These are phyloP conservation scores for Gobio occitaniae DNA, from an alignment of 2,797 vertebrate genomes.

Conservation along the genomic window DNA sequence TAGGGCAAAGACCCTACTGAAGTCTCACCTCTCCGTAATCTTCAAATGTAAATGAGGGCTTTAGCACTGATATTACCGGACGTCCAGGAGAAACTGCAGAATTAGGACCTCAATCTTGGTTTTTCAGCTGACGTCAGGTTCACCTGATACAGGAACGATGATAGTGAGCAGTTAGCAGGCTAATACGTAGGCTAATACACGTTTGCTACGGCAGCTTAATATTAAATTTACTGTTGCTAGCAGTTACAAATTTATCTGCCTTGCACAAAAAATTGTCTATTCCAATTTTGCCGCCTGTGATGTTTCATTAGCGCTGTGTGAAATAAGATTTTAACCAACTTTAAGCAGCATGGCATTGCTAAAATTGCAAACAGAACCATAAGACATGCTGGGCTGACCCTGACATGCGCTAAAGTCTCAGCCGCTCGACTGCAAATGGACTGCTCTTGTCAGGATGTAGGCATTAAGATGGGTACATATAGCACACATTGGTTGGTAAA, in stretches of 20 bases:
- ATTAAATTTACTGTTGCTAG: constrained; percentile 32
- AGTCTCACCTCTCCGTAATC: constrained; percentile 57
- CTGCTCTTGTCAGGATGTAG: not conserved
- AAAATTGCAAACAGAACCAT: constrained; percentile 21
- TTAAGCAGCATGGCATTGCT: constrained; percentile 23
- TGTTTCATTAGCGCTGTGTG: constrained; percentile 22
- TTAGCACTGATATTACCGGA: constrained; percentile 55
- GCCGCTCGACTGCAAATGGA: not conserved
- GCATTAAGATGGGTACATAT: not conserved
- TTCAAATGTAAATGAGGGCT: constrained; percentile 62
- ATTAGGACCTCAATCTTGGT: constrained; percentile 61
- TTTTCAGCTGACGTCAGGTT: constrained; percentile 42
- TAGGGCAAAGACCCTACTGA: constrained; percentile 49
- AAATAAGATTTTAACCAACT: constrained; percentile 35
- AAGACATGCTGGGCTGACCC: constrained; percentile 17
- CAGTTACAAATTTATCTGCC: constrained; percentile 31
- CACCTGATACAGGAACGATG: constrained; percentile 28
- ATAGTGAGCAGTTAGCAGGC: constrained; percentile 32
- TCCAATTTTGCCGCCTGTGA: not conserved
- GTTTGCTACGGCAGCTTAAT: constrained; percentile 35
- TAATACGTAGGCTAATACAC: constrained; percentile 17
- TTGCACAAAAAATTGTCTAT: constrained; percentile 21
- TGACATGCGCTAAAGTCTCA: not conserved
- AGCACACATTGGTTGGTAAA: not conserved
- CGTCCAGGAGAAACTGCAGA: constrained; percentile 55